Evolutionary conservation across 2,113 vertebrate genomes (phyloP).

Genomic region (Corvus moneduloides): DNA sequence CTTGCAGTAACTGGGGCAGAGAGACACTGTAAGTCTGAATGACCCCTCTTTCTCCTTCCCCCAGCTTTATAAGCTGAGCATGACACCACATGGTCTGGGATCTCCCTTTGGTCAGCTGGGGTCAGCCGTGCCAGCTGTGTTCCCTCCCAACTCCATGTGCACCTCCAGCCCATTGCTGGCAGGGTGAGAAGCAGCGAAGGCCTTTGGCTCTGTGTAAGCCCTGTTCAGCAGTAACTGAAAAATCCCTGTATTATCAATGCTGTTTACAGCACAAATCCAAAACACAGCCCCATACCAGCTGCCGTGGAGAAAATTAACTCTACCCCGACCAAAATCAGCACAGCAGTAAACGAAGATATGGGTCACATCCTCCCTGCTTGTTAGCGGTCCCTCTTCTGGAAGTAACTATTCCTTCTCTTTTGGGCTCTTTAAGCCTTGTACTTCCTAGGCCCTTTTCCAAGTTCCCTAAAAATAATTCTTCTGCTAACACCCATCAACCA

Average conservation of each 20-base stretch:
- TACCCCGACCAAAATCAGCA: not conserved
- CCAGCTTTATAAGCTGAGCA: not conserved
- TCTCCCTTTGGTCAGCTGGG: not conserved
- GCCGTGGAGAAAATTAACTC: not conserved
- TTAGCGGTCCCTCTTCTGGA: not conserved
- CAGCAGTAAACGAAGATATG: not conserved
- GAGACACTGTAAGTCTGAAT: not conserved
- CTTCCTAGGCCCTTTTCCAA: slow-evolving; percentile 30
- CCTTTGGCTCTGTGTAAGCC: not conserved
- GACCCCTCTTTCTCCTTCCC: not conserved
- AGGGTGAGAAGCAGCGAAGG: not conserved
- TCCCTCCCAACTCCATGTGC: not conserved
- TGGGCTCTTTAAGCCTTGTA: not conserved
- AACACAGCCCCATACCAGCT: not conserved
- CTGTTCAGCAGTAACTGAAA: not conserved
- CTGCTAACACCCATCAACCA: slow-evolving; percentile 41
- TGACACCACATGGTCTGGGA: not conserved
- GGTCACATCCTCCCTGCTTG: not conserved
- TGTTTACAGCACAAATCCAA: not conserved
- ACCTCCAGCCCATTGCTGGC: rapidly evolving
- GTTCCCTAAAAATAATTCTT: slow-evolving; percentile 50
- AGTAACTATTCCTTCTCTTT: not conserved
- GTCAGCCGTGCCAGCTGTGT: not conserved
- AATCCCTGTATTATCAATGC: not conserved
- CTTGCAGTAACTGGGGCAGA: not conserved